phyloP scores from a whole-genome alignment of 2,797 vertebrate species.

The Harpagifer antarcticus region DNA sequence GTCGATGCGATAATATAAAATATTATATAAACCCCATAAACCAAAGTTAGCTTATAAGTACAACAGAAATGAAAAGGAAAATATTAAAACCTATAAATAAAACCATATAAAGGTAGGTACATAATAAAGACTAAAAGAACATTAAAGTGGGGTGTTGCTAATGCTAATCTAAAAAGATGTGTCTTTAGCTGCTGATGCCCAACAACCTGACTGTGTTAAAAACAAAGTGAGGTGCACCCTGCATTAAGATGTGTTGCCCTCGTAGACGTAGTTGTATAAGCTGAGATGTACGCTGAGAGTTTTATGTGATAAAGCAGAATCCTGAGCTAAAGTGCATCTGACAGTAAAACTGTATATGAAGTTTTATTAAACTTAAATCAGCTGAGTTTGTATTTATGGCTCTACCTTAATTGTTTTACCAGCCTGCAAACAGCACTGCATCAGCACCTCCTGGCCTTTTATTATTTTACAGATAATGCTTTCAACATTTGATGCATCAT shows the following conservation, averaged over 20 bases:
- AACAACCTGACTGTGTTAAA: background rate
- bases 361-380: constrained; percentile 73
- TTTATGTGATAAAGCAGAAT: constrained; percentile 48
- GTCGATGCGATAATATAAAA: no score
- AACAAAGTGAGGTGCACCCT: background rate
- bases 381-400: constrained; percentile 75
- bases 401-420: constrained; percentile 73
- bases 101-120: no score
- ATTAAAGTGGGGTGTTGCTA: no score
- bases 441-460: constrained; percentile 73
- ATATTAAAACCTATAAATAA: no score
- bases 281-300: constrained; percentile 26
- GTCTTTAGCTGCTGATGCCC: no score
- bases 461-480: constrained; percentile 72
- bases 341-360: constrained; percentile 60
- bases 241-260: background rate
- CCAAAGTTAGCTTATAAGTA: no score
- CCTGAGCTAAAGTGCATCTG: constrained; percentile 50
- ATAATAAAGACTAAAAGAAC: no score
- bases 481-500: constrained; percentile 70
- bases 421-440: constrained; percentile 70
- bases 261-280: constrained; percentile 7
- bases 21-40: no score
- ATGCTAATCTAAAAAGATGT: no score
- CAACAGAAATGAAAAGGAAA: no score